phyloP scores from a whole-genome alignment of 1,140 invertebrate species.

The Sarcophaga bullata region DNA sequence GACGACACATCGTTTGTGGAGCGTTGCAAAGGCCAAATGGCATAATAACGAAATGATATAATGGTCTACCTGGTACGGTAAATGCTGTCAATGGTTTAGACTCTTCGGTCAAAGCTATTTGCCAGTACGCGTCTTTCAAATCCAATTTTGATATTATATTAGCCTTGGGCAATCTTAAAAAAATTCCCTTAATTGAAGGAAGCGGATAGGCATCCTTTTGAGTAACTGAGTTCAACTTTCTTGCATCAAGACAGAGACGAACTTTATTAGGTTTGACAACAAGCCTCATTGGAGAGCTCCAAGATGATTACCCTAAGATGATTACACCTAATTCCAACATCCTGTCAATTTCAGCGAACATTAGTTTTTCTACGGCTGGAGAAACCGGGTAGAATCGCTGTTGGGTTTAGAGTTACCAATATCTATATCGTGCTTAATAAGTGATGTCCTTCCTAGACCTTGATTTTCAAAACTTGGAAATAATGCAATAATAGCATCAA shows the following conservation, averaged over 20 bases:
- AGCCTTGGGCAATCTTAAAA: too few species aligned
- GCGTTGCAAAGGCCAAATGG: not conserved
- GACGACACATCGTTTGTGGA: not conserved
- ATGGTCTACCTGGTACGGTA: not conserved
- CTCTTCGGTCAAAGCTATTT: not conserved
- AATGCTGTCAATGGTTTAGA: not conserved
- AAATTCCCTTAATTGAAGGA: too few species aligned
- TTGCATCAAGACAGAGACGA: too few species aligned
- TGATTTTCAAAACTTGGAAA: slow-evolving; percentile 6
- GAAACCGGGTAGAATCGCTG: not conserved
- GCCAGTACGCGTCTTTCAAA: not conserved
- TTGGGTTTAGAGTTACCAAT: not conserved
- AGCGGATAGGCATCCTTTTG: too few species aligned
- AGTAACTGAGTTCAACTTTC: too few species aligned
- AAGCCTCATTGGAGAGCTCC: too few species aligned
- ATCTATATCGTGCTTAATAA: slow-evolving; percentile 8
- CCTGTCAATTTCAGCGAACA: slow-evolving; percentile 49
- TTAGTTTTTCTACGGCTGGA: slow-evolving; percentile 7
- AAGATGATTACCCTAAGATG: too few species aligned
- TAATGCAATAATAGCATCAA: not conserved
- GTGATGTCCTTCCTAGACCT: slow-evolving; percentile 7
- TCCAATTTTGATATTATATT: too few species aligned
- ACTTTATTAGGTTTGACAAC: slow-evolving; percentile 18
- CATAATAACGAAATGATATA: too few species aligned
- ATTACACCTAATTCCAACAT: slow-evolving; percentile 48